Conservation (phyloP, 1,140 invertebrate species). For the Trichonephila clavata region DNA sequence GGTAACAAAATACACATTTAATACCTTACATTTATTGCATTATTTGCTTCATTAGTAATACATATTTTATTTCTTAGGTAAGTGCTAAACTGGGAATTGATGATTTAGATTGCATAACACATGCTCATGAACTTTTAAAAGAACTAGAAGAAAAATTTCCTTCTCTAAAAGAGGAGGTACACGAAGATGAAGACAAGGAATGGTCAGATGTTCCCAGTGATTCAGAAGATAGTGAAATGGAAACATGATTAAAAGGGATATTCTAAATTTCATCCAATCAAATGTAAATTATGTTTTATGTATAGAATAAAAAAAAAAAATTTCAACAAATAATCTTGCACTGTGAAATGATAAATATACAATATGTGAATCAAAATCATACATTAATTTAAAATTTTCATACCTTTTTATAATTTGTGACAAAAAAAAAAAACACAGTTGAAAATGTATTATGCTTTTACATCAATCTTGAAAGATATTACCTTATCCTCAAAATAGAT, state of each 20-base stretch:
- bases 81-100: slow-evolving; percentile 16
- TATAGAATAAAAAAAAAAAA: too few species aligned
- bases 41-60: background rate
- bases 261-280: background rate
- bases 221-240: slow-evolving; percentile 25
- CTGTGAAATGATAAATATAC: too few species aligned
- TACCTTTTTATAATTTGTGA: too few species aligned
- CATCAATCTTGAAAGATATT: too few species aligned
- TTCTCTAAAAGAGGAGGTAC: slow-evolving; percentile 25
- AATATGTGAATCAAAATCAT: too few species aligned
- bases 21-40: background rate
- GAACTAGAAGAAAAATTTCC: slow-evolving; percentile 27
- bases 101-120: background rate
- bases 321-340: too few species aligned
- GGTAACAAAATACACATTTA: slow-evolving; percentile 76
- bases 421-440: too few species aligned
- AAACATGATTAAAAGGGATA: slow-evolving; percentile 28
- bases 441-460: too few species aligned
- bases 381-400: too few species aligned
- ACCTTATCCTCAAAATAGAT: too few species aligned
- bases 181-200: background rate
- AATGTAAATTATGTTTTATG: too few species aligned
- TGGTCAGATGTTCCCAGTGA: background rate
- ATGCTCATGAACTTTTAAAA: slow-evolving; percentile 45
- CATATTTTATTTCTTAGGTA: background rate